A percentile compares a stretch with the other conserved stretches of the same genome.
Conservation (phyloP, 2,113 vertebrate species). For the Tyto alba region DNA sequence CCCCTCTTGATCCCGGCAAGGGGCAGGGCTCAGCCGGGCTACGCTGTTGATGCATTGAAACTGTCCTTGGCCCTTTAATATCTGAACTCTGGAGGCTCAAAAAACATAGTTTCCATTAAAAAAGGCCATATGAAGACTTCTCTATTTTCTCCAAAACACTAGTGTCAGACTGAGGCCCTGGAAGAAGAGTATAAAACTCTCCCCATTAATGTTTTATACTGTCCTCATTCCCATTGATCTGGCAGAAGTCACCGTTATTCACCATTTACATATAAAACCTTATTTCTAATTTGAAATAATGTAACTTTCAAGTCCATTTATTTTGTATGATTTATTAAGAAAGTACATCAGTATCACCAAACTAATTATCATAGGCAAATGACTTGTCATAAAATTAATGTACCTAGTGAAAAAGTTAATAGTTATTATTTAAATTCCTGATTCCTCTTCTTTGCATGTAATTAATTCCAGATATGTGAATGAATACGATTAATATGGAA, state of each 20-base stretch:
- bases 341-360: conserved; percentile 31
- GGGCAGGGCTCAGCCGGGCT: not conserved
- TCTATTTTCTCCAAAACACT: not conserved
- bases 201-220: not conserved
- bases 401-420: conserved; percentile 11
- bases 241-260: not conserved
- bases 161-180: not conserved
- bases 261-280: not conserved
- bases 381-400: conserved; percentile 62
- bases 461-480: conserved; percentile 58
- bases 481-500: conserved; percentile 29
- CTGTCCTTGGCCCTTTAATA: not conserved
- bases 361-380: conserved; percentile 62
- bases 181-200: accelerated
- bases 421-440: conserved; percentile 62
- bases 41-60: accelerated
- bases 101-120: not conserved
- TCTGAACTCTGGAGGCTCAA: not conserved
- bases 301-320: conserved; percentile 52
- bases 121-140: not conserved
- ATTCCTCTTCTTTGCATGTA: conserved; percentile 54
- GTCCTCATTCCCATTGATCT: not conserved
- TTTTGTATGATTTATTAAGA: conserved; percentile 58
- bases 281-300: conserved; percentile 47
- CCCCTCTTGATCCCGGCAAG: too few relatives aligned